Conservation (phyloP, 53 echinoderm and acorn worm genomes). For the Antedon mediterranea region DNA sequence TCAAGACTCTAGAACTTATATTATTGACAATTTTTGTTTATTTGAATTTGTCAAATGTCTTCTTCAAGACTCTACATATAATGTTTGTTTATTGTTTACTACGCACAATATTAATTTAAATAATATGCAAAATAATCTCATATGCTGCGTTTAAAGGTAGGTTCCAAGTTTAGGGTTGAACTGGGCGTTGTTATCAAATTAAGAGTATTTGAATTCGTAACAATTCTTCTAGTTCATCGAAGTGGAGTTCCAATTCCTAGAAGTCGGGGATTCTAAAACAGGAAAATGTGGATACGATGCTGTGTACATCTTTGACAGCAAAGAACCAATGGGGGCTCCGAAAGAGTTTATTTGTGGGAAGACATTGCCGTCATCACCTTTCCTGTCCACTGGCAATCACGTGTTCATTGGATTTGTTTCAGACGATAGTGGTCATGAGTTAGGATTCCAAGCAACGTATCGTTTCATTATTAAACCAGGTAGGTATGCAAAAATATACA, state of each 20-base stretch:
- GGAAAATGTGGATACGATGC: background rate
- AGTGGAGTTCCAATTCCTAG: background rate
- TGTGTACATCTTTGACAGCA: background rate
- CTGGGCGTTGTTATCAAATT: no score
- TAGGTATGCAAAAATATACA: background rate
- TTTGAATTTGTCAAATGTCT: no score
- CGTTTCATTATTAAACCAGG: background rate
- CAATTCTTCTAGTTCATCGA: background rate
- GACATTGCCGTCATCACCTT: background rate
- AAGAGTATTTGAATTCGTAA: no score
- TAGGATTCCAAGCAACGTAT: background rate
- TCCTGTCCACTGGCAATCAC: background rate
- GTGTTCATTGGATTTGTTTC: background rate
- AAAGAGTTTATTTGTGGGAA: background rate
- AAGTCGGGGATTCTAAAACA: background rate
- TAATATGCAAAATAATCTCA: no score
- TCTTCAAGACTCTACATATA: no score
- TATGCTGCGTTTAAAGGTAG: no score
- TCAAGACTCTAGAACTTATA: no score
- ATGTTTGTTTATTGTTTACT: no score
- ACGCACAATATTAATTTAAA: no score
- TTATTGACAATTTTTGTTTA: no score
- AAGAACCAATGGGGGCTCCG: background rate
- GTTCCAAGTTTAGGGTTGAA: no score
- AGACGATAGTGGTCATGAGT: background rate